These are phyloP conservation scores for Aethes cnicana DNA, from an alignment of 2,888 invertebrate genomes.

Conservation along the genomic window DNA sequence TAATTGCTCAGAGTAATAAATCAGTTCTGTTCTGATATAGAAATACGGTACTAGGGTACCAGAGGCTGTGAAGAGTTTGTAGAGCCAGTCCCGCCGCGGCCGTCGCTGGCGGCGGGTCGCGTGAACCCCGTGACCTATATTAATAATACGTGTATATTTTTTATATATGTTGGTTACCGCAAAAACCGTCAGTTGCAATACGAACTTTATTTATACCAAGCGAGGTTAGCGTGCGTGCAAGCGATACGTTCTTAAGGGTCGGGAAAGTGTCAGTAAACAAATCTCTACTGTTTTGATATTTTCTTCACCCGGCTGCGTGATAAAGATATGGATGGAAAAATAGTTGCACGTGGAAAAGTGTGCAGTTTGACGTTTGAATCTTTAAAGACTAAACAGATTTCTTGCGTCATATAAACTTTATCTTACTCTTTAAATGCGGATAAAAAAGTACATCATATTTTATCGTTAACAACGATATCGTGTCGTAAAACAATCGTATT, in stretches of 20 bases:
- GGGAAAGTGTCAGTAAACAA: conserved; percentile 21
- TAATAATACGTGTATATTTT: background rate
- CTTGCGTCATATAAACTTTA: no score
- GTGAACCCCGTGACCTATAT: conserved; percentile 12
- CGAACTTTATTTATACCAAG: no score
- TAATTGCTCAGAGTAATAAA: conserved; percentile 21
- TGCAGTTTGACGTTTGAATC: no score
- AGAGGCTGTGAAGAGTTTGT: conserved; percentile 17
- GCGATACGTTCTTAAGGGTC: no score
- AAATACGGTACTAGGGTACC: conserved; percentile 7
- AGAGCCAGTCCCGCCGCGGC: conserved; percentile 70
- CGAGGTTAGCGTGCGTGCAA: no score
- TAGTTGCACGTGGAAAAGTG: no score
- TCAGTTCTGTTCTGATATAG: conserved; percentile 12
- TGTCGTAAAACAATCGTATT: no score
- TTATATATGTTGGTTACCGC: background rate
- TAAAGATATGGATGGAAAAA: background rate
- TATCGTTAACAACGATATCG: no score
- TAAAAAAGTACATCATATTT: no score
- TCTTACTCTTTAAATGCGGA: no score
- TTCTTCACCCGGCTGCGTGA: background rate
- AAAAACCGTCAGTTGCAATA: no score
- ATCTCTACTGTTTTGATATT: conserved; percentile 5
- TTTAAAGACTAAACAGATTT: no score
- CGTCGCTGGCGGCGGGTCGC: conserved; percentile 73